Base-by-base conservation (phyloP, 2,113 vertebrate genomes). In the Lanius collurio region DNA sequence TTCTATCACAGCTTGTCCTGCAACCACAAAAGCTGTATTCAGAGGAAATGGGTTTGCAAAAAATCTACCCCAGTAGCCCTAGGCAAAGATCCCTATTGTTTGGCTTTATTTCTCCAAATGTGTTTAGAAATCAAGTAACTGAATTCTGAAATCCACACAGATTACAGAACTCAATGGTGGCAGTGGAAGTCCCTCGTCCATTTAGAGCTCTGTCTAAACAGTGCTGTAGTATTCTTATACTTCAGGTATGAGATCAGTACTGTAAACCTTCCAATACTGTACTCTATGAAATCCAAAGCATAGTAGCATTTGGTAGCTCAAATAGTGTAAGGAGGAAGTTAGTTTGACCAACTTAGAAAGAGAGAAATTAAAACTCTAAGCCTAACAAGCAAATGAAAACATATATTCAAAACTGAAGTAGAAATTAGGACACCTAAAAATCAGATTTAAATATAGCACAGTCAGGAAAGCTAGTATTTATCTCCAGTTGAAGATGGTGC, bases 11-110 rank as follows among this genome's bases (percentile, higher is more conserved):
- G 42, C 62, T 97, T 86, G 83, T 83, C 75, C 88, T 83, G 67
- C 68, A 95, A 92, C 67, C 63, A 92, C 63, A 93, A 88, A 90
- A 92, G 53, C 79, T 93, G 49, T 47, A 15, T 83, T 96, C 93
- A 83, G 80, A 22, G 4, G 83, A 86, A 87, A 92, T 0, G 1
- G 56, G 35, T 91, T 89, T 86, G 82, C 44, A 79, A 83, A 46
- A 83, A 76, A 39, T 20, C 71, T 80, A 79, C 52, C 64, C 52
- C 57, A 73, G 4, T 1, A 81, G 74, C 26, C n/a, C 46, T 33
- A 52, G 23, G 46, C 31, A 87, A 85, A 63, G 12, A 10, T 41
- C 27, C n/a, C 47, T 39, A n/a, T 5, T 49, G 13, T 39, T 55
- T 41, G 20, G 15, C 39, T 65, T 83, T 37, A 53, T 37, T 93